Evolutionary conservation across 2,113 vertebrate species (phyloP), one percentile per base, ranked within the genome.

Genomic region (Alaudala cheleensis): DNA sequence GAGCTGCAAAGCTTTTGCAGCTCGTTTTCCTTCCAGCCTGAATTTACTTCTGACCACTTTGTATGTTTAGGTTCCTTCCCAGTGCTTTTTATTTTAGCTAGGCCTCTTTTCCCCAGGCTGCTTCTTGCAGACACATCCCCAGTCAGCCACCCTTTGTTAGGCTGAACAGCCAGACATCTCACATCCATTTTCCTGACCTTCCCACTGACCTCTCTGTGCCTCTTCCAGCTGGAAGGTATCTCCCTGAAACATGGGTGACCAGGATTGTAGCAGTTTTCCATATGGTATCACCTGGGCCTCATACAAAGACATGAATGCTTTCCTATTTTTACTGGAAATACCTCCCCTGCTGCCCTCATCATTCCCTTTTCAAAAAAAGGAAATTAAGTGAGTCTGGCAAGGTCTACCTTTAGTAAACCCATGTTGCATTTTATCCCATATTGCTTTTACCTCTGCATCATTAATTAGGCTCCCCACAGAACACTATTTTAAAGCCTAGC

Each of bases 391-490:
- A 92, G 53, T 88, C 71, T 96, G 95, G 88, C 93, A 96, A 88
- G 88, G 85, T 85, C 92, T 88, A 77, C 81, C 45, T 94, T 96
- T 82, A 95, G 88, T 92, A 93, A 96, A 90, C 93, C 81, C 85
- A 86, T 72, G 85, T 79, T 95, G 93, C 90, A 88, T 93, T 92
- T 96, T 95, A 95, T 95, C 81, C 88, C 81, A 58, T 96, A 96
- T 92, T 96, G 92, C 90, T 96, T 94, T 90, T 94, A 96, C 92
- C 90, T 92, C 71, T 95, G 95, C 96, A 95, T 95, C 93, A 91
- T 96, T 96, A 96, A 95, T 96, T 92, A 96, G 85, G 45, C 37
- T 96, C 95, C 96, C 93, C 58, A 90, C 74, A 88, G 96, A 93
- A 81, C 1, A 12, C 45, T 85, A 37, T 73, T 92, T 95, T 90